Base-by-base conservation (phyloP, 2,888 invertebrate genomes). In the Lamproptera curius region DNA sequence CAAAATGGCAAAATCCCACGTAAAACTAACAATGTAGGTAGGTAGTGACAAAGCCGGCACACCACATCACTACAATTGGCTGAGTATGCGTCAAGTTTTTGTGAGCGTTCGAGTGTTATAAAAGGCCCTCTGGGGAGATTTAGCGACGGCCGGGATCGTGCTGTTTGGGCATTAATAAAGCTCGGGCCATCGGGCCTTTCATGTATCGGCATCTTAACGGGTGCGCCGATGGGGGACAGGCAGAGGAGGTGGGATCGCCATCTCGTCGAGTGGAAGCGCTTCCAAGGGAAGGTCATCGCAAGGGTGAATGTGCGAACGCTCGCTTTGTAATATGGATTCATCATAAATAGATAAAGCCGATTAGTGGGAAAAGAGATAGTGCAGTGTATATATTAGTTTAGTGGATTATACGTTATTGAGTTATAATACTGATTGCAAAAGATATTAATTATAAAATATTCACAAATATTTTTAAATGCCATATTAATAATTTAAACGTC, bases 111-210 rank as follows among this genome's bases (percentile, higher is more conserved):
- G 26, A 35, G 34, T 15, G 41, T 16, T 41, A 41, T 28, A n/a
- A 40, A 33, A 33, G 16, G 41, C 16, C 15, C 41, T 41, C 16
- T 16, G 14, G 41, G 41, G 41, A 17, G 40, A 28, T 33, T 16
- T 13, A 11, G 15, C 16, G 13, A 2, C 14, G 14, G 14, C 16
- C 13, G 41, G 11, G 41, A 33, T 33, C 13, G 16, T 16, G 41
- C 41, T 8, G 16, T 41, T 41, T 33, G n/a, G n/a, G n/a, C 20
- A 33, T 41, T n/a, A 41, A 26, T 26, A 33, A 16, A 41, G 31
- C 16, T 33, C 1, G 41, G 41, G 16, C n/a, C 17, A 41, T 41
- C 41, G 41, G 41, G 16, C 15, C 41, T 15, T 16, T 31, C 15
- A 10, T 39, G 39, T 39, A 15, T 39, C 26, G 39, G 11, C 17